phyloP scores from a whole-genome alignment of 1,140 invertebrate species.

The Liolophura sinensis region DNA sequence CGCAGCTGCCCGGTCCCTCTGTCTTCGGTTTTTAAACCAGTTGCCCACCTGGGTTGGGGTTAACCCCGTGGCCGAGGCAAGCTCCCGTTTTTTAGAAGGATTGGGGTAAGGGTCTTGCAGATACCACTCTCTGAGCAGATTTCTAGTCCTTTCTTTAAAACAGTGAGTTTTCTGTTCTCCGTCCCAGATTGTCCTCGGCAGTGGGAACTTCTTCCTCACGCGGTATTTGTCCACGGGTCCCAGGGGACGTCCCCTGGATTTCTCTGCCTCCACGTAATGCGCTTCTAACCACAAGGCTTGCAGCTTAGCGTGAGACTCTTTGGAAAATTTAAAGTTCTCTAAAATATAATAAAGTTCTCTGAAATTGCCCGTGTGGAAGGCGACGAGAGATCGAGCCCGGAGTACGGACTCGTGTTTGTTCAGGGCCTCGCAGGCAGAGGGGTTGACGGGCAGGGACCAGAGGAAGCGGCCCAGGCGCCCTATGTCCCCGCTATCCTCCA shows the following conservation, averaged over 20 bases:
- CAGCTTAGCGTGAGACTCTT: slow-evolving; percentile 91
- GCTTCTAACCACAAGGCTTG: slow-evolving; percentile 94
- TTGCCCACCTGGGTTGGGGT: slow-evolving; percentile 98
- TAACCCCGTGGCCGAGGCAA: slow-evolving; percentile 92
- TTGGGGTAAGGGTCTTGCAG: slow-evolving; percentile 96
- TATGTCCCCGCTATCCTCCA: slow-evolving; percentile 95
- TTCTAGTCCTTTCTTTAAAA: slow-evolving; percentile 95
- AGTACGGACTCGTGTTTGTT: slow-evolving; percentile 92
- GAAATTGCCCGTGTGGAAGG: slow-evolving; percentile 90
- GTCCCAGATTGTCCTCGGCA: slow-evolving; percentile 98
- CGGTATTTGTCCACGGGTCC: slow-evolving; percentile 98
- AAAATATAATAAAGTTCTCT: slow-evolving; percentile 90
- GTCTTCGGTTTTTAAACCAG: slow-evolving; percentile 98
- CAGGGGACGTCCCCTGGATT: slow-evolving; percentile 86
- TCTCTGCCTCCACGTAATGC: slow-evolving; percentile 96
- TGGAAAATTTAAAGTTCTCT: slow-evolving; percentile 93
- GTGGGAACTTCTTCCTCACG: slow-evolving; percentile 95
- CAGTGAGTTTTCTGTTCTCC: slow-evolving; percentile 99
- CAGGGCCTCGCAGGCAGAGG: slow-evolving; percentile 81
- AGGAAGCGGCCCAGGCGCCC: slow-evolving; percentile 91
- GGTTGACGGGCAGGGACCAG: slow-evolving; percentile 75
- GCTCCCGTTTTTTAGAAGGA: slow-evolving; percentile 94
- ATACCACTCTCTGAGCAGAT: slow-evolving; percentile 86
- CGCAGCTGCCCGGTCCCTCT: slow-evolving; percentile 94
- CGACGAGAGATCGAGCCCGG: slow-evolving; percentile 88